A percentile compares a stretch with the other conserved stretches of the same genome.
These are phyloP conservation scores for Eupristina koningsbergeri DNA, from an alignment of 1,140 invertebrate genomes.

Conservation along the genomic window DNA sequence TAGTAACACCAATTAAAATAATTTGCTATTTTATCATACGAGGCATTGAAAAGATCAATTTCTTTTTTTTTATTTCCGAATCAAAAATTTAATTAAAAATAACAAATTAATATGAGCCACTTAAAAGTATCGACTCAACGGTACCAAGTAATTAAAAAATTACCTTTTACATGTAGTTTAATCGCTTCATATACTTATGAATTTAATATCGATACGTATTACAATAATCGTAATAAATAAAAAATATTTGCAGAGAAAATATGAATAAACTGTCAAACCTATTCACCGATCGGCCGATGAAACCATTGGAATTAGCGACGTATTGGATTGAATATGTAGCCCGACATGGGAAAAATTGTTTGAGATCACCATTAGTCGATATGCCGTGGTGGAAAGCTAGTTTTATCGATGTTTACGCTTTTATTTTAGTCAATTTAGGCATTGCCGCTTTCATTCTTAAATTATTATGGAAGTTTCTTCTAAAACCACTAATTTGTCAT, in stretches of 20 bases:
- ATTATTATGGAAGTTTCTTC: background rate
- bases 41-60: no score
- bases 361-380: background rate
- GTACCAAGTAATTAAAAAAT: no score
- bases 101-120: no score
- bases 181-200: no score
- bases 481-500: background rate
- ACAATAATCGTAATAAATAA: background rate
- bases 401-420: conserved; percentile 21
- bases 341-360: conserved; percentile 6
- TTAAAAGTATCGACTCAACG: no score
- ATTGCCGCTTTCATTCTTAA: background rate
- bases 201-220: no score
- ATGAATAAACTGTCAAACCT: background rate
- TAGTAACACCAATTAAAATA: no score
- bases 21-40: no score
- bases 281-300: conserved; percentile 22
- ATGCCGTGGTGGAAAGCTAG: background rate
- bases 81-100: no score
- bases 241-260: conserved; percentile 8
- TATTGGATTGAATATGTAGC: conserved; percentile 35
- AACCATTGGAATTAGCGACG: conserved; percentile 9
- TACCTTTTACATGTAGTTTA: no score
- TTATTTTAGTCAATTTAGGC: background rate
- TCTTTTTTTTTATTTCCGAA: no score